These are phyloP conservation scores for Adrianichthys oophorus DNA, from an alignment of 2,797 vertebrate species.

Conservation along the genomic window DNA sequence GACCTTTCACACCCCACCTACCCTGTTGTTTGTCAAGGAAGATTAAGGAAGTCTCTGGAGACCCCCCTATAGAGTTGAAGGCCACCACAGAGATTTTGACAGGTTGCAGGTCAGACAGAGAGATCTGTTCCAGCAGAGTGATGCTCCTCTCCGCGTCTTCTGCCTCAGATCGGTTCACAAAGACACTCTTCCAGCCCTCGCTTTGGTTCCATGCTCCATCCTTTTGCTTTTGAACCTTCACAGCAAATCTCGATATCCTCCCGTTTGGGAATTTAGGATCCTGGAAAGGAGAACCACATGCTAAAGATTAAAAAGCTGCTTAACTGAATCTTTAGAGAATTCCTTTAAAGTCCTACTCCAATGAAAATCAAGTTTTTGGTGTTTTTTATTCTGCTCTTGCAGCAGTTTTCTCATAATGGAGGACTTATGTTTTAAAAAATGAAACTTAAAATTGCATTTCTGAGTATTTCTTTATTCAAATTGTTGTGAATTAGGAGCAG, in stretches of 20 bases:
- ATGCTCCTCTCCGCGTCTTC: conserved; percentile 27
- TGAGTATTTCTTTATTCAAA: no score
- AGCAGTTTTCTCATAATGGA: no score
- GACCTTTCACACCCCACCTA: conserved; percentile 34
- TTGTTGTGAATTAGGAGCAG: no score
- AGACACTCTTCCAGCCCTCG: conserved; percentile 10
- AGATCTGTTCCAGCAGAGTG: conserved; percentile 30
- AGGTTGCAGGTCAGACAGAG: conserved; percentile 2
- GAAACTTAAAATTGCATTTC: no score
- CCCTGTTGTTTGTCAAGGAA: conserved; percentile 61
- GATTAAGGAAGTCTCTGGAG: conserved; percentile 69
- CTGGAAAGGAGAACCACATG: conserved; percentile 61
- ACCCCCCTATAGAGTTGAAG: conserved; percentile 78
- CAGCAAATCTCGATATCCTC: conserved; percentile 77
- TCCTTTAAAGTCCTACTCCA: no score
- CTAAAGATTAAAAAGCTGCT: background rate
- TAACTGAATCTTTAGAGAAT: background rate
- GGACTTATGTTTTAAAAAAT: no score
- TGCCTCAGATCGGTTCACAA: conserved; percentile 47
- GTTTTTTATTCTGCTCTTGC: no score
- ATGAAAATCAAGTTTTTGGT: no score
- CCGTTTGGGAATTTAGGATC: conserved; percentile 82
- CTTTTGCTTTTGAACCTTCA: conserved; percentile 47
- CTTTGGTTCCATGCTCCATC: conserved; percentile 9
- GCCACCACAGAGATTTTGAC: conserved; percentile 68